Evolutionary conservation across 2,113 vertebrate species (phyloP).

Genomic region (Corythornis madagascariensis): DNA sequence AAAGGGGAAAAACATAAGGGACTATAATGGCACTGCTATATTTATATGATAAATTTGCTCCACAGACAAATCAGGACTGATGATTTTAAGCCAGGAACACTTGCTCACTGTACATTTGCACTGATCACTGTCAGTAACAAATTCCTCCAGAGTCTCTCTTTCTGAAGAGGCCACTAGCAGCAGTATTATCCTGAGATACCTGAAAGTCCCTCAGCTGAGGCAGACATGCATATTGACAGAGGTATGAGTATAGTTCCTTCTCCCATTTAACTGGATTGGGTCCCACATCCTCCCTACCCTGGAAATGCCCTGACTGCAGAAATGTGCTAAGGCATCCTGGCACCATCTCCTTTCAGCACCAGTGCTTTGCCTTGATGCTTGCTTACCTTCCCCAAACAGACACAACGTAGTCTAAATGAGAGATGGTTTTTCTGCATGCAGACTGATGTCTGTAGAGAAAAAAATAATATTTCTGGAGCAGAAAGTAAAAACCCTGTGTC

Average conservation of each 20-base stretch:
- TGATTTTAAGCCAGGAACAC: not conserved
- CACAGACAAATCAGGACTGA: not conserved
- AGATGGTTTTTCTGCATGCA: not conserved
- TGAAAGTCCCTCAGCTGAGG: rapidly evolving
- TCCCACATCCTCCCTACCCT: not conserved
- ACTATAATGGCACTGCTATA: not conserved
- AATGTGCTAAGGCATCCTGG: not conserved
- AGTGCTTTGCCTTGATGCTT: not conserved
- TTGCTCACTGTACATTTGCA: not conserved
- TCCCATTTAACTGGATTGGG: not conserved
- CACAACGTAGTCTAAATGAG: not conserved
- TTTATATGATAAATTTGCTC: not conserved
- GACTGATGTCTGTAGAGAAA: not conserved
- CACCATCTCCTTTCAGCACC: not conserved
- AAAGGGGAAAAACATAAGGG: rapidly evolving
- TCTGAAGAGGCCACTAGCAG: not conserved
- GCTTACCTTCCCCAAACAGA: not conserved
- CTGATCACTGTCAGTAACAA: not conserved
- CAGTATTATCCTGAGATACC: too few relatives aligned
- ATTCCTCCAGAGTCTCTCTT: not conserved
- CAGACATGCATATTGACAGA: rapidly evolving
- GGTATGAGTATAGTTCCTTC: rapidly evolving
- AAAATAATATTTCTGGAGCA: not conserved
- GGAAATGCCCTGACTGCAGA: not conserved
- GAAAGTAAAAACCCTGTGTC: not conserved